Percentiles rank a stretch among this genome's conserved stretches.
These are phyloP conservation scores for Cabera pusaria DNA, from an alignment of 2,888 invertebrate genomes.

Conservation along the genomic window DNA sequence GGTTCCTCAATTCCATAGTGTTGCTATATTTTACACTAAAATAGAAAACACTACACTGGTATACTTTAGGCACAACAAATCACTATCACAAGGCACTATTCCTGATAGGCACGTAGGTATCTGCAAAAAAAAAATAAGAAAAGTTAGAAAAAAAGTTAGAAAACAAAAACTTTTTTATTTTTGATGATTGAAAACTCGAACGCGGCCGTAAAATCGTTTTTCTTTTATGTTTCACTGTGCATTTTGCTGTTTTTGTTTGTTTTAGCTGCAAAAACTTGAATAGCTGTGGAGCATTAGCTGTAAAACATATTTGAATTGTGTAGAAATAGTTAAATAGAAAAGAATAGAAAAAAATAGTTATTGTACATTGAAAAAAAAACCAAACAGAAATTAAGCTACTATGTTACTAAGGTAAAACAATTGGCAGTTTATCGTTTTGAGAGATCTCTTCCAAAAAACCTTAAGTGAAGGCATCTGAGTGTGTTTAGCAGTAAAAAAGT, in stretches of 20 bases:
- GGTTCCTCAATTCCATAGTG: slow-evolving; percentile 63
- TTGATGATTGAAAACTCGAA: slow-evolving; percentile 3
- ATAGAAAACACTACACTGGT: slow-evolving; percentile 38
- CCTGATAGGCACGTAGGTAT: slow-evolving; percentile 59
- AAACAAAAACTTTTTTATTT: neutral
- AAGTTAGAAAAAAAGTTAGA: slow-evolving; percentile 8
- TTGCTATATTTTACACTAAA: slow-evolving; percentile 46
- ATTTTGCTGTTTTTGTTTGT: slow-evolving; percentile 2
- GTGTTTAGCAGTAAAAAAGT: too few species aligned
- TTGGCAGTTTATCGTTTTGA: too few species aligned
- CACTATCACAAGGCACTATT: slow-evolving; percentile 72
- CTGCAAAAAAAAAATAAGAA: slow-evolving; percentile 46
- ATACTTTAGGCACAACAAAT: slow-evolving; percentile 24
- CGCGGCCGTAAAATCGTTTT: neutral
- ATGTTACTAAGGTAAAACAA: too few species aligned
- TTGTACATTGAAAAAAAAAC: too few species aligned
- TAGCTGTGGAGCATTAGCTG: too few species aligned
- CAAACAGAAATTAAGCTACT: too few species aligned
- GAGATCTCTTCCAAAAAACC: too few species aligned
- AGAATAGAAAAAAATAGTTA: too few species aligned
- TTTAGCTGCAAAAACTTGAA: too few species aligned
- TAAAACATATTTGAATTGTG: too few species aligned
- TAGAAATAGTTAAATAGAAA: too few species aligned
- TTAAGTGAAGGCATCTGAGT: too few species aligned
- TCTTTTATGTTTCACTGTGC: slow-evolving; percentile 14